Evolutionary conservation across 2,113 vertebrate species (phyloP), one percentile per base, ranked within the genome.

Genomic region (Sisor rabdophorus): DNA sequence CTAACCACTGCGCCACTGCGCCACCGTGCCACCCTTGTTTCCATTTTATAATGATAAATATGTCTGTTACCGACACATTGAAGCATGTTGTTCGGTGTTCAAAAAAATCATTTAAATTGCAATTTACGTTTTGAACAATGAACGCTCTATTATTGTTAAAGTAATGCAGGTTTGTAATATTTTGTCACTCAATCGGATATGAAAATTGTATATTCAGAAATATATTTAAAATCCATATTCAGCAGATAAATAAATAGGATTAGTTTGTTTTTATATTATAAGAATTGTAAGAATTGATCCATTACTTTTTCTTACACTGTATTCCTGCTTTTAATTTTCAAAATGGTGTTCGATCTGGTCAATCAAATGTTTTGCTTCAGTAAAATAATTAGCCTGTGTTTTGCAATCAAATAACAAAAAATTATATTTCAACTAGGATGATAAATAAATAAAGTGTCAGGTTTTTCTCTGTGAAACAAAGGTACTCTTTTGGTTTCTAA

Each of bases 401-500:
- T 53, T 19, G 7, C n/a, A 50, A 26, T 26, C 55, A 60, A 73
- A 68, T 59, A 64, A 56, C 20, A 71, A 50, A 24, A 26, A 74
- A 48, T 20, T 60, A 58, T 48, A 68, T 53, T 19, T 74, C 36
- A 64, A 26, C 44, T 36, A 54, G 56, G 48, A 63, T 60, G 26
- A 74, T 74, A 48, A 74, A 30, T 71, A 64, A 79, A 58, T 30
- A 71, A 65, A n/a, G n/a, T n/a, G n/a, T 20, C 47, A 17, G 54
- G 26, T 24, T 58, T 61, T 67, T 52, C 67, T 67, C n/a, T 53
- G 67, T 19, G 28, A 76, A 79, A 30, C 44, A 72, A 78, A 59
- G 53, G 53, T 81, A 71, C 76, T 64, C 64, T 26, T 50, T 75
- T 75, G 72, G 50, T 76, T 64, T 71, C 56, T 64, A 28, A 64